Conservation (phyloP, 2,113 vertebrate species). For the Datnioides undecimradiatus region DNA sequence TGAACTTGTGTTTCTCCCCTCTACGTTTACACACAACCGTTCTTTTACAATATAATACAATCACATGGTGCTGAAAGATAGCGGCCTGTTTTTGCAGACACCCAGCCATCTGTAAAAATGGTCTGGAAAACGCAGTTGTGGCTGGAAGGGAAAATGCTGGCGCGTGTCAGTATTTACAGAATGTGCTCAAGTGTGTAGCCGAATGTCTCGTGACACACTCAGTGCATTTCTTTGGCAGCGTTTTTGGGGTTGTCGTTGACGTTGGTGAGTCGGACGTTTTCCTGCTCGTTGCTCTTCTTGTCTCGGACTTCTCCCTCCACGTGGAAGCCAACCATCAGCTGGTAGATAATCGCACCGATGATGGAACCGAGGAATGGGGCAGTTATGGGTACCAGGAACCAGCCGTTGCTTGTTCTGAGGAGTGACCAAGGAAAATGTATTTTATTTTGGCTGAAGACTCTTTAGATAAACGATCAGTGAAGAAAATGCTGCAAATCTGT, state of each 20-base stretch:
- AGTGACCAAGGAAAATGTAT: constrained; percentile 1
- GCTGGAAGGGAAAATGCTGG: constrained; percentile 2
- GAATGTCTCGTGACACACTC: constrained; percentile 19
- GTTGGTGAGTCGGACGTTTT: constrained; percentile 87
- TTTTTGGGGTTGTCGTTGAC: constrained; percentile 82
- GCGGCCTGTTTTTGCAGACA: constrained; percentile 32
- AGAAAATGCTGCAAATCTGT: background rate
- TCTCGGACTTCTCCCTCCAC: constrained; percentile 86
- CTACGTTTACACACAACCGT: constrained; percentile 13
- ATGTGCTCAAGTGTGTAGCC: background rate
- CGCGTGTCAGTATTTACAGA: constrained; percentile 41
- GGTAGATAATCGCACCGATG: constrained; percentile 90
- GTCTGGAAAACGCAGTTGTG: constrained; percentile 12
- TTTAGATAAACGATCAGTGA: background rate
- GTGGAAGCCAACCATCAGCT: constrained; percentile 94
- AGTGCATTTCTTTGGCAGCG: constrained; percentile 53
- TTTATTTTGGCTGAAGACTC: background rate
- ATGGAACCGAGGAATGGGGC: constrained; percentile 92
- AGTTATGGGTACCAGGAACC: constrained; percentile 94
- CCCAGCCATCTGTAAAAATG: constrained; percentile 10
- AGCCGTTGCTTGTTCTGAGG: constrained; percentile 83
- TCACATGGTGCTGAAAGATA: constrained; percentile 22
- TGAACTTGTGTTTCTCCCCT: constrained; percentile 32
- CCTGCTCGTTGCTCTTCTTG: constrained; percentile 63
- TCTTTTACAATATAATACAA: constrained; percentile 53